A percentile compares a stretch with the other conserved stretches of the same genome.
Evolutionary conservation across 2,888 invertebrate genomes (phyloP).

Genomic region (Erebia palarica): DNA sequence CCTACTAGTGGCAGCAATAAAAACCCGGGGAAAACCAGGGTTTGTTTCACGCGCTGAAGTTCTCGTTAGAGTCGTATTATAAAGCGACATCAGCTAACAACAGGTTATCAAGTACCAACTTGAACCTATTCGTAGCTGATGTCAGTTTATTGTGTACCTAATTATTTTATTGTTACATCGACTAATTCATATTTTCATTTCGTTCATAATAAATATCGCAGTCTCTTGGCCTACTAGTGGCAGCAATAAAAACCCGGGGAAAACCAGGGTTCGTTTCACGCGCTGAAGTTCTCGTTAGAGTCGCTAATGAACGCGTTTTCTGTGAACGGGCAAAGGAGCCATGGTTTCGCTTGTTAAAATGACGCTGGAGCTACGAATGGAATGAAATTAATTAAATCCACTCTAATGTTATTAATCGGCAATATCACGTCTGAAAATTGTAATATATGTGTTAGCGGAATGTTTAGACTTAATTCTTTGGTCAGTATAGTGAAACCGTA

Average conservation of each 20-base stretch:
- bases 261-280: constrained; percentile 31
- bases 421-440: too few species aligned
- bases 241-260: constrained; percentile 33
- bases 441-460: neutral
- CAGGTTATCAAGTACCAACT: too few species aligned
- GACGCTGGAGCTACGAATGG: constrained; percentile 10
- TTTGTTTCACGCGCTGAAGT: constrained; percentile 33
- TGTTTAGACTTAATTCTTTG: too few species aligned
- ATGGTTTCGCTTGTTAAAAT: constrained; percentile 20
- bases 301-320: constrained; percentile 36
- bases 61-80: constrained; percentile 38
- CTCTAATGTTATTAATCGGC: neutral
- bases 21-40: constrained; percentile 28
- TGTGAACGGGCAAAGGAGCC: constrained; percentile 25
- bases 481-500: too few species aligned
- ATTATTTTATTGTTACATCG: neutral
- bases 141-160: too few species aligned
- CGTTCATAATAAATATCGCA: neutral
- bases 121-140: too few species aligned
- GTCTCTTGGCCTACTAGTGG: constrained; percentile 13
- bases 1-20: constrained; percentile 26
- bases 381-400: constrained; percentile 14
- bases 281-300: constrained; percentile 36
- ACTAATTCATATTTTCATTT: neutral
- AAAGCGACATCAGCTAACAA: too few species aligned